These are phyloP conservation scores for Phylloscopus trochiloides DNA, from an alignment of 2,113 vertebrate species.

Conservation along the genomic window DNA sequence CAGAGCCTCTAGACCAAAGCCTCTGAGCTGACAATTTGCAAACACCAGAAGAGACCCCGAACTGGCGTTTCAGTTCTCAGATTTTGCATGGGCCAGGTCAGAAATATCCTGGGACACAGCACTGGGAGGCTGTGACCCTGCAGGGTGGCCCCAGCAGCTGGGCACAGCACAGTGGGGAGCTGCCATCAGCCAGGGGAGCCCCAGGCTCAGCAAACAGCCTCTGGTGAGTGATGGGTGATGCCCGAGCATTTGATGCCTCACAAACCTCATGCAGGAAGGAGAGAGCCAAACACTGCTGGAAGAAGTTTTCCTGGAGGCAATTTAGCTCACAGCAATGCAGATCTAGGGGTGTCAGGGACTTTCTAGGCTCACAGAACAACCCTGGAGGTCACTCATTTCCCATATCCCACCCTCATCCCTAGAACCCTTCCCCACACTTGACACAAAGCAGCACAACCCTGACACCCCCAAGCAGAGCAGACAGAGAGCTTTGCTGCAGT, in stretches of 20 bases:
- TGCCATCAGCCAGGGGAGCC: neutral
- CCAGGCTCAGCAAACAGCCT: neutral
- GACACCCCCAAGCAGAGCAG: neutral
- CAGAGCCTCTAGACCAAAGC: neutral
- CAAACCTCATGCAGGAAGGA: neutral
- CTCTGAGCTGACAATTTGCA: neutral
- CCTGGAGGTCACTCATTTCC: neutral
- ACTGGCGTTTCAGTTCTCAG: neutral
- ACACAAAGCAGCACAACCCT: neutral
- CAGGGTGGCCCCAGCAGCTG: neutral
- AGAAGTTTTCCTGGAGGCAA: neutral
- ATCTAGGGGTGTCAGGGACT: neutral
- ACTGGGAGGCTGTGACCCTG: neutral
- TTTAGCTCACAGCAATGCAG: neutral
- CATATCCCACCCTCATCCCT: neutral
- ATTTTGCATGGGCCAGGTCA: neutral
- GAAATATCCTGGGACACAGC: neutral
- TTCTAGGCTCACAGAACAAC: neutral
- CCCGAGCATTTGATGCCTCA: fast-evolving
- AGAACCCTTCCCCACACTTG: neutral
- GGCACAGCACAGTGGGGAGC: neutral
- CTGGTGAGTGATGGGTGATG: neutral
- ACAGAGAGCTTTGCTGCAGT: neutral
- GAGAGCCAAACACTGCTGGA: neutral
- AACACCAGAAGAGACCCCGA: neutral